phyloP scores from a whole-genome alignment of 2,797 vertebrate species.

The Hapalemur alaotrensis region DNA sequence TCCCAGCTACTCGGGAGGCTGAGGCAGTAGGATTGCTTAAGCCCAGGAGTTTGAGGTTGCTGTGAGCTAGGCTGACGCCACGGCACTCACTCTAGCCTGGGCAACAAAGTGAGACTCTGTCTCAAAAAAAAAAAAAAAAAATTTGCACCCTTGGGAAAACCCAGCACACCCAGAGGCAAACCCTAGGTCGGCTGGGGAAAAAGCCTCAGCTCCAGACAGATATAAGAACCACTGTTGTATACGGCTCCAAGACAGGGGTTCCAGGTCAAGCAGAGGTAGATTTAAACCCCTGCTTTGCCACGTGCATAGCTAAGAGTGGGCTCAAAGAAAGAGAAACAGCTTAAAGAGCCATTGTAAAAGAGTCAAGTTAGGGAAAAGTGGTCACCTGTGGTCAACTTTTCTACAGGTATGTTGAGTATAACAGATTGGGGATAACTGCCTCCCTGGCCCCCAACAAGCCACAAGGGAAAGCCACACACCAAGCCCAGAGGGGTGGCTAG shows the following conservation, averaged over 20 bases:
- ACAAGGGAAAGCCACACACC: neutral
- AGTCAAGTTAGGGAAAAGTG: neutral
- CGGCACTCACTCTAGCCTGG: no score
- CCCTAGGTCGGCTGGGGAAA: neutral
- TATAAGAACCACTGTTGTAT: neutral
- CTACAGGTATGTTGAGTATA: fast-evolving
- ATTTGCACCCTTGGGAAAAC: neutral
- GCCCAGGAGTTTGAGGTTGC: no score
- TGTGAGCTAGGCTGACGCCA: no score
- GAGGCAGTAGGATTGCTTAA: no score
- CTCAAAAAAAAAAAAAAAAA: neutral
- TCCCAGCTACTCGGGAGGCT: no score
- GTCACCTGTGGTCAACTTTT: fast-evolving
- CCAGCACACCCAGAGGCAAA: neutral
- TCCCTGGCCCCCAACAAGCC: neutral
- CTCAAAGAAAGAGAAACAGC: neutral
- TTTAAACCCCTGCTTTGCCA: neutral
- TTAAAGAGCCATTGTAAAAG: neutral
- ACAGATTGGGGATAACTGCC: neutral
- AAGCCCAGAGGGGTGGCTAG: neutral
- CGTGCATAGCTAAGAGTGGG: neutral
- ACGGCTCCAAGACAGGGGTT: neutral
- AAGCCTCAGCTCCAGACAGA: neutral
- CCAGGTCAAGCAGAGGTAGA: neutral
- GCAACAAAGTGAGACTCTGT: no score